Evolutionary conservation across 2,113 vertebrate species (phyloP), one percentile per base, ranked within the genome.

Genomic region (Neodon shergylaensis): DNA sequence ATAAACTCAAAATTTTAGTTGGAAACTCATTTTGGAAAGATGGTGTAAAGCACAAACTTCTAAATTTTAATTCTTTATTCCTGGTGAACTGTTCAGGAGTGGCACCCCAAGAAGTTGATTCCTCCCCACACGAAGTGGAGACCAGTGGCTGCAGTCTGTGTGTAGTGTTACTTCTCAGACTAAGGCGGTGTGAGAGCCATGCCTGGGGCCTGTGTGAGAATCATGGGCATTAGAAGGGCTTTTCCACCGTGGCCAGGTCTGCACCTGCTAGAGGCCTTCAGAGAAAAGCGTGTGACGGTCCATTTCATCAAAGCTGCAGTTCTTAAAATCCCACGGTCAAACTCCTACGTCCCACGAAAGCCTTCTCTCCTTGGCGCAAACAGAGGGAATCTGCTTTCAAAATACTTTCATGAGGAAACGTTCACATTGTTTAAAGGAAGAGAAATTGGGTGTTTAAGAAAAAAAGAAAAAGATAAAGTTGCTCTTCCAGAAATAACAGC

Each of bases 391-490:
- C 54, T 81, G 74, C 58, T 90, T 92, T 68, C 42, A 96, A 81
- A 82, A 96, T 94, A 33, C 63, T 31, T 94, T 65, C 39, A 77
- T 36, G 83, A 96, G 83, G 58, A 91, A 94, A 88, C 44, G 31
- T 7, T 89, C 66, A 28, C 65, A 49, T 65, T 31, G 26, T 73
- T 68, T 68, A 31, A 68, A 33, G 31, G 31, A 68, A 63, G 22
- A 79, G 81, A 84, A 73, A 39, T 52, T 8, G 28, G 21, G 63
- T 88, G 61, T 95, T 96, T 92, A 91, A 95, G 83, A 82, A 81
- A 92, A 92, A 88, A 94, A 24, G 61, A 42, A 91, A 91, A 83
- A 87, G 86, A 88, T 42, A 92, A 85, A 93, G 33, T 47, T 87
- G 78, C 76, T 86, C 89, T 97, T 96, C 76, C 78, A 92, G 92